Evolutionary conservation across 2,797 vertebrate genomes (phyloP).

Genomic region (Adelosebastes latens): DNA sequence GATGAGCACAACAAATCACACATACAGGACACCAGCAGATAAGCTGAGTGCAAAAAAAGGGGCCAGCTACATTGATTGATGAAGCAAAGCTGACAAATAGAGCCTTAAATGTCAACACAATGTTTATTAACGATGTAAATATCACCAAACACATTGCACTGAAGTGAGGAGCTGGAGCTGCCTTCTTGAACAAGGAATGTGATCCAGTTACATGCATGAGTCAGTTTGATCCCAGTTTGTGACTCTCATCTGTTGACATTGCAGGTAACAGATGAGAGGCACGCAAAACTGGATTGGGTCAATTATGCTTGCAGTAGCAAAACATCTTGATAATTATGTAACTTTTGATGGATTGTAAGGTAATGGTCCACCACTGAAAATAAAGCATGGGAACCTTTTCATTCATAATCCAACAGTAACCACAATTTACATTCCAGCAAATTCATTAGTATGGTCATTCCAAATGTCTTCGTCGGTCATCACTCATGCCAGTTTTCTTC

Average conservation of each 20-base stretch:
- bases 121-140: constrained; percentile 39
- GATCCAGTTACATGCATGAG: not conserved
- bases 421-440: too few relatives aligned
- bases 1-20: not conserved
- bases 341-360: not conserved
- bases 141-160: constrained; percentile 25
- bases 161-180: not conserved
- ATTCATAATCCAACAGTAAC: not conserved
- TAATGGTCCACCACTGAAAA: not conserved
- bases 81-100: constrained; percentile 27
- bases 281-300: not conserved
- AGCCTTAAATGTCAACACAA: constrained; percentile 41
- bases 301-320: not conserved
- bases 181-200: not conserved
- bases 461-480: not conserved
- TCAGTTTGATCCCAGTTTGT: not conserved
- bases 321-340: not conserved
- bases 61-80: constrained; percentile 1
- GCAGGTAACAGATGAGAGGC: not conserved
- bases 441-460: too few relatives aligned
- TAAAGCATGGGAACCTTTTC: not conserved
- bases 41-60: not conserved
- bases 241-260: not conserved
- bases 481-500: too few relatives aligned
- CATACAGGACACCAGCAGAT: not conserved